Evolutionary conservation across 2,888 invertebrate species (phyloP).

Genomic region (Reticulitermes lucifugus): DNA sequence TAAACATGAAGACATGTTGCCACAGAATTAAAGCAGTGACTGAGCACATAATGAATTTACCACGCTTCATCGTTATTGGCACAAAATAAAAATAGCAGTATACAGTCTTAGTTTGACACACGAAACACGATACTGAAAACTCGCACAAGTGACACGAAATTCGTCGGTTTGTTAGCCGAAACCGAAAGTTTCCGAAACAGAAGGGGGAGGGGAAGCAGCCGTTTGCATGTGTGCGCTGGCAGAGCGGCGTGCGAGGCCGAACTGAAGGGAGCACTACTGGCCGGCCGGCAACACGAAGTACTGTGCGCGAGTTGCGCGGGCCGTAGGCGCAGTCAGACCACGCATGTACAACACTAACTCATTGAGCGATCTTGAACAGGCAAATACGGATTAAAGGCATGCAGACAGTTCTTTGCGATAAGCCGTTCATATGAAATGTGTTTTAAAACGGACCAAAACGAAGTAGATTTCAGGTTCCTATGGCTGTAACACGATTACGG

Average conservation of each 20-base stretch:
- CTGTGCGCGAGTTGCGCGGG: slow-evolving; percentile 7
- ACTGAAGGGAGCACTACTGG: neutral
- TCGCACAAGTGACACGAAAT: neutral
- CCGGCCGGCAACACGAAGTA: neutral
- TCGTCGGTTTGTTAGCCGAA: no score
- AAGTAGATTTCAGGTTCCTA: no score
- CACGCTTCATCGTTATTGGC: no score
- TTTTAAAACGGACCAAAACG: no score
- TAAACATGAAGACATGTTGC: neutral
- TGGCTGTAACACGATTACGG: no score
- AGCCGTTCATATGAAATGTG: no score
- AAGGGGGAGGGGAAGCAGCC: neutral
- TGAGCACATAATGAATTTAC: no score
- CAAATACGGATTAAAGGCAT: no score
- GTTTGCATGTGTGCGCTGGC: neutral
- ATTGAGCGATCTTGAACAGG: no score
- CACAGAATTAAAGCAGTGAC: no score
- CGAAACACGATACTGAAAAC: neutral
- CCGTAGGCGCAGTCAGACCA: slow-evolving; percentile 12
- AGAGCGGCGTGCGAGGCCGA: slow-evolving; percentile 22
- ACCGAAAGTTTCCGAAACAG: neutral
- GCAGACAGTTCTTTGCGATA: no score
- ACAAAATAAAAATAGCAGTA: no score
- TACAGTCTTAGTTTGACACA: neutral
- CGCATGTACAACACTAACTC: neutral